phyloP scores from a whole-genome alignment of 2,888 invertebrate genomes.

The Elysia crispata region DNA sequence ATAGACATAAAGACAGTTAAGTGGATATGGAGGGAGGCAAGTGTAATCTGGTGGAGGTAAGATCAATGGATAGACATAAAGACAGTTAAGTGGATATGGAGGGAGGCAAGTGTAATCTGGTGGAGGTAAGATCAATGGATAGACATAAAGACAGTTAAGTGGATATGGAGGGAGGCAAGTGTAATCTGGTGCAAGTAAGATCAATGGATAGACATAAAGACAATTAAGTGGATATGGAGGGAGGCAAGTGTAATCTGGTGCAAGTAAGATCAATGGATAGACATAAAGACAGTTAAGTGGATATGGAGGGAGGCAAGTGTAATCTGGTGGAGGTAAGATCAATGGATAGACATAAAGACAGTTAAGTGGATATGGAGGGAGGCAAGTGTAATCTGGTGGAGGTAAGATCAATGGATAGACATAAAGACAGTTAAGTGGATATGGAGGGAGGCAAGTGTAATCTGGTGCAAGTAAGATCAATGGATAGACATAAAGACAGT shows the following conservation, averaged over 20 bases:
- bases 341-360: too few species aligned
- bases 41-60: constrained; percentile 59
- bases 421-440: too few species aligned
- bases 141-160: too few species aligned
- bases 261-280: too few species aligned
- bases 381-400: constrained; percentile 58
- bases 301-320: constrained; percentile 56
- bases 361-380: constrained; percentile 57
- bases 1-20: too few species aligned
- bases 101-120: constrained; percentile 57
- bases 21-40: constrained; percentile 58
- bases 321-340: constrained; percentile 61
- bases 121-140: too few species aligned
- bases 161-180: constrained; percentile 56
- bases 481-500: too few species aligned
- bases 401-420: too few species aligned
- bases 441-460: constrained; percentile 55
- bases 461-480: constrained; percentile 62
- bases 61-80: too few species aligned
- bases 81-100: constrained; percentile 59
- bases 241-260: constrained; percentile 57
- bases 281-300: too few species aligned
- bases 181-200: constrained; percentile 61
- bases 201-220: too few species aligned
- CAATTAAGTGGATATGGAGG: constrained; percentile 57